A percentile compares a stretch with the other conserved stretches of the same genome.
Evolutionary conservation across 2,113 vertebrate genomes (phyloP).

Genomic region (Nerophis ophidion): DNA sequence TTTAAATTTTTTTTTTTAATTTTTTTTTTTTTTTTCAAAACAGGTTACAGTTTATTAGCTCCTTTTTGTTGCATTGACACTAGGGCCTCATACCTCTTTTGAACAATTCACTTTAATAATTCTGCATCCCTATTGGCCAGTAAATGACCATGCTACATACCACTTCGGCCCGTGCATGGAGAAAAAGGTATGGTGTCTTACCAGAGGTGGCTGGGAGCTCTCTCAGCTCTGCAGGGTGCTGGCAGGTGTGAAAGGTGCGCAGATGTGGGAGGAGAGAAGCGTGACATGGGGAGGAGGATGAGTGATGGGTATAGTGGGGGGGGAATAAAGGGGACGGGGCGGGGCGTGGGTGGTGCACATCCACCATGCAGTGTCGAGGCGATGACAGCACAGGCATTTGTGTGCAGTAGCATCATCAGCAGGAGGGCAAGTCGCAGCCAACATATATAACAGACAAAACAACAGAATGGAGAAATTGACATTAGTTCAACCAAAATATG

Average conservation of each 20-base stretch:
- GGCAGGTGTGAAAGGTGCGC: conserved; percentile 14
- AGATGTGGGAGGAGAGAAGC: conserved; percentile 2
- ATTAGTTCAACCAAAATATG: conserved; percentile 56
- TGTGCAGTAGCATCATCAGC: conserved; percentile 31
- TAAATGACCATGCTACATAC: neutral
- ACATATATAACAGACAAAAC: conserved; percentile 36
- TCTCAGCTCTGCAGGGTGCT: conserved; percentile 62
- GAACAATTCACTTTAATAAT: too few species aligned
- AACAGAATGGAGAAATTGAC: conserved; percentile 48
- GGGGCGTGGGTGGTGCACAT: conserved; percentile 3
- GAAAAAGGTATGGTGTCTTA: conserved; percentile 38
- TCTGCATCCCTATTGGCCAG: too few species aligned
- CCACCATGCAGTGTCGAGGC: conserved; percentile 47
- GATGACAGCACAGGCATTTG: conserved; percentile 49
- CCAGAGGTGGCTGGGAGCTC: conserved; percentile 56
- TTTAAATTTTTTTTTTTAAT: too few species aligned
- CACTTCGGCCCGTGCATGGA: conserved; percentile 18
- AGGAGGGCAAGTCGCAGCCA: conserved; percentile 34
- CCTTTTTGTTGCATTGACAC: too few species aligned
- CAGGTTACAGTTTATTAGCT: too few species aligned
- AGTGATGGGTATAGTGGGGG: conserved; percentile 2
- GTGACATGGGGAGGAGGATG: neutral
- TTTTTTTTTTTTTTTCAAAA: too few species aligned
- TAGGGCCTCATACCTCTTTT: too few species aligned
- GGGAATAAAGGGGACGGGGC: neutral